Evolutionary conservation across 1,140 invertebrate species (phyloP), one percentile per base, ranked within the genome.

Genomic region (Carposina sasakii): DNA sequence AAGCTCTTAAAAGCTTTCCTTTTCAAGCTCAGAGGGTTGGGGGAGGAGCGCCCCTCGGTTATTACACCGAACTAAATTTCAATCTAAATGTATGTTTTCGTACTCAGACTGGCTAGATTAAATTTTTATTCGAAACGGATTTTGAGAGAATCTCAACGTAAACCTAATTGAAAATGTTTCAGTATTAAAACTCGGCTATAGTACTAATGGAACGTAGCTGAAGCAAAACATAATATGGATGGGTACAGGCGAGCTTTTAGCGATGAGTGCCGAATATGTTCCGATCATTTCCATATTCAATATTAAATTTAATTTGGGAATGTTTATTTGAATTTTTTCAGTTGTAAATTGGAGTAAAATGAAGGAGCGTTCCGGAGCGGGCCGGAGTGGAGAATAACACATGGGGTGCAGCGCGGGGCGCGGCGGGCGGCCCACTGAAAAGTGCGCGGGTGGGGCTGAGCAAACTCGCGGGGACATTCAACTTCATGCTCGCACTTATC

Each of bases 331-430:
- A 82, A 72, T 76, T 76, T 81, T 79, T 81, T 84, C 72, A 77
- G 71, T 78, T 81, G 69, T 78, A 84, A 84, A 84, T 78, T 81
- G 76, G 71, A 81, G 77, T 81, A 76, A 78, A 78, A 84, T 84
- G 77, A 81, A 84, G 77, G 73, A 83, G 71, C 59, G 59, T 70
- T 76, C 81, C 76, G 71, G 58, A 57, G 72, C 77, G 76, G 76
- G 79, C 67, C 76, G 77, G 73, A 75, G 69, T 64, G 69, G 76
- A 76, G 76, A 81, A 81, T 84, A 84, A 84, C 79, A 84, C 79
- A 84, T 84, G 79, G 79, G 79, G 79, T 81, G 77, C 77, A 81
- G 72, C 74, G 77, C 85, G 86, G 85, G 82, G 76, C 60, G 57
- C 41, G 54, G 52, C 31, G 64, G 72, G 74, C 68, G 70, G 69